A percentile compares a stretch with the other conserved stretches of the same genome.
Conservation (phyloP, 1,140 invertebrate genomes). For the Drosophila ficusphila region DNA sequence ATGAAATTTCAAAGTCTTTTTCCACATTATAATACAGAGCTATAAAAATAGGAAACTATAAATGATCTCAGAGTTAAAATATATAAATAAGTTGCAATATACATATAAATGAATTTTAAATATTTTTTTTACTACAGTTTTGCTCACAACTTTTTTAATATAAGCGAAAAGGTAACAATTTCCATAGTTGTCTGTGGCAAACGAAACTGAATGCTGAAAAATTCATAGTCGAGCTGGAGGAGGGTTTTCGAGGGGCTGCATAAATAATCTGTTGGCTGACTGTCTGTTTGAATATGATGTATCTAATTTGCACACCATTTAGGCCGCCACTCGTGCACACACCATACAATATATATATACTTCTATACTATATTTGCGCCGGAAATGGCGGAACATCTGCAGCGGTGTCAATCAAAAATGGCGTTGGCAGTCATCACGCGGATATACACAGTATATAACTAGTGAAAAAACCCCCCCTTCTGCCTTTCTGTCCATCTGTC, state of each 20-base stretch:
- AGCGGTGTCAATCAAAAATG: conserved; percentile 60
- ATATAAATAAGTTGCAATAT: no score
- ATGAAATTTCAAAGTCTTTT: no score
- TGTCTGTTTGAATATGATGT: conserved; percentile 55
- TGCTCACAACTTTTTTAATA: not conserved
- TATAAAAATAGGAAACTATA: no score
- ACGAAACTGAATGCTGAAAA: conserved; percentile 34
- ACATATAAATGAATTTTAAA: no score
- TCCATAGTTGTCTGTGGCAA: conserved; percentile 58
- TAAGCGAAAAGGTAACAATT: conserved; percentile 24
- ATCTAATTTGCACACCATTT: conserved; percentile 61
- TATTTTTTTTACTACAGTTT: not conserved
- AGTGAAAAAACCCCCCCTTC: no score
- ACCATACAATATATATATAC: not conserved
- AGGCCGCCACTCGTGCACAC: conserved; percentile 11
- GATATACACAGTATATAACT: not conserved
- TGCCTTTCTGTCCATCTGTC: conserved; percentile 34
- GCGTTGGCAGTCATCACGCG: conserved; percentile 37
- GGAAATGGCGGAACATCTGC: conserved; percentile 36
- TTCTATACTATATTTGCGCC: not conserved
- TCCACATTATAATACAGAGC: no score
- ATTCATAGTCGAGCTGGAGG: conserved; percentile 64
- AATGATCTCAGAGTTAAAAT: no score
- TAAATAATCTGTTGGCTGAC: conserved; percentile 40
- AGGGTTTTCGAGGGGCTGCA: conserved; percentile 15